Evolutionary conservation across 2,797 vertebrate species (phyloP), one percentile per base, ranked within the genome.

Genomic region (Rhinichthys osculus): DNA sequence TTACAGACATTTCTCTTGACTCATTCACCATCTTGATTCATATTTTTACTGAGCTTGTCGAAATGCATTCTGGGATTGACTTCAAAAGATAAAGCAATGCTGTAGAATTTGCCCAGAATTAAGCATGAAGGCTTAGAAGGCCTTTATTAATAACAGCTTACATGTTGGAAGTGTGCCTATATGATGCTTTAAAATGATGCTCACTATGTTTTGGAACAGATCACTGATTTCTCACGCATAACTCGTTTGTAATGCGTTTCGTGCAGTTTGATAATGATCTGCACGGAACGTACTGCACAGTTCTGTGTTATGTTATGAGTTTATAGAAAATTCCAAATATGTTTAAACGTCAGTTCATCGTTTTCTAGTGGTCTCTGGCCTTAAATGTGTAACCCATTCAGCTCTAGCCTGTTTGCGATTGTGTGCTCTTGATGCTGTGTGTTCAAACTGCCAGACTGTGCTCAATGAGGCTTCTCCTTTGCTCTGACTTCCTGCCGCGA

Each of bases 391-490:
- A 38, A 38, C 71, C 66, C 13, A 50, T 76, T 87, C 72, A 70
- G 83, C 59, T 42, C 57, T 84, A 35, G 52, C 35, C 35, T 85
- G 84, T 84, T 74, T 81, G 78, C 38, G 69, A 83, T 62, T 88
- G 88, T 85, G 44, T 81, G 79, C 16, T 19, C 77, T 76, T 76
- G 69, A 82, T 83, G 86, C 82, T 87, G 88, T 91, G 90, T 90
- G 91, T 92, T 90, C 91, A 92, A 87, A 91, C 86, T 89, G 90
- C 85, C 92, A 92, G 89, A 91, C 88, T 91, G 87, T 91, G 87
- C 89, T 91, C 90, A 90, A 89, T 88, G 78, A 90, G 89, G 90
- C 87, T 91, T 94, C 89, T 92, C 92, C 67, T 91, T 91, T 90
- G 85, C 88, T 85, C 89, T 89, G 89, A 91, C 86, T 84, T 88